These are phyloP conservation scores for Halesus radiatus DNA, from an alignment of 1,140 invertebrate species.

Conservation along the genomic window DNA sequence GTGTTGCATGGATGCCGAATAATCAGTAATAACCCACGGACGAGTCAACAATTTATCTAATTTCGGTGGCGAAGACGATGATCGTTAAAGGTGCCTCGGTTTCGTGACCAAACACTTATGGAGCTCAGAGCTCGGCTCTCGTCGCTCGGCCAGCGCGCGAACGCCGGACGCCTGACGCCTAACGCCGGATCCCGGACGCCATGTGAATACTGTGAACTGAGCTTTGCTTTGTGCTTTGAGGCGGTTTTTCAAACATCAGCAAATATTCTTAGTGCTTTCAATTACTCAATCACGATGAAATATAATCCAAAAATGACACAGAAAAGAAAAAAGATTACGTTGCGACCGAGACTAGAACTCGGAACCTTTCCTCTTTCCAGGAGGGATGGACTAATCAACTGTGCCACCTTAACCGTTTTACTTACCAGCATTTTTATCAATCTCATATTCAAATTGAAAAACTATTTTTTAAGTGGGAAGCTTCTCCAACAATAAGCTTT, in stretches of 20 bases:
- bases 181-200: neutral
- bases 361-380: no score
- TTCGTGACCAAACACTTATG: slow-evolving; percentile 46
- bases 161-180: neutral
- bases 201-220: slow-evolving; percentile 23
- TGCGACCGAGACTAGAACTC: no score
- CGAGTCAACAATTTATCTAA: slow-evolving; percentile 37
- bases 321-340: no score
- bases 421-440: no score
- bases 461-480: no score
- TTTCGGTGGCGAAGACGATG: slow-evolving; percentile 54
- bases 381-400: no score
- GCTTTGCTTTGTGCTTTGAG: neutral
- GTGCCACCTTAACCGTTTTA: no score
- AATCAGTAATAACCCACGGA: slow-evolving; percentile 53
- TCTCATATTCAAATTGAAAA: no score
- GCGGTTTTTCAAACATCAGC: slow-evolving; percentile 13
- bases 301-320: no score
- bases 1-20: slow-evolving; percentile 51
- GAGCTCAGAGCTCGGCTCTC: neutral
- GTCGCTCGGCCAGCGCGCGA: neutral
- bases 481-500: no score
- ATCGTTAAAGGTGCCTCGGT: slow-evolving; percentile 17
- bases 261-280: no score
- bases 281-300: no score